A percentile compares a stretch with the other conserved stretches of the same genome.
These are phyloP conservation scores for Acanthosepion pharaonis DNA, from an alignment of 2,888 invertebrate species.

Conservation along the genomic window DNA sequence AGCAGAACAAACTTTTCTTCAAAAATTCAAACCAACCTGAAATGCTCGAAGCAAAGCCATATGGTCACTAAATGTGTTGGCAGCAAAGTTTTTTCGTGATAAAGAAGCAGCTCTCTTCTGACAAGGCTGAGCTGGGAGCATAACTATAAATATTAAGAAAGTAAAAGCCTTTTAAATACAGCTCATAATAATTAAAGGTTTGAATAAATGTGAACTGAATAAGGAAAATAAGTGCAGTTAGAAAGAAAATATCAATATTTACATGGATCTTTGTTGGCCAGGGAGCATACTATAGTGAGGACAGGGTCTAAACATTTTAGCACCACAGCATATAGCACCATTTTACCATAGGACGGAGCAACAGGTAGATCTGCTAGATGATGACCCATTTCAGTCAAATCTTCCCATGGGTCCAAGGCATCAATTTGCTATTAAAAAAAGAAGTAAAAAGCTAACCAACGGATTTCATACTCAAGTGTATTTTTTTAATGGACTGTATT, in stretches of 20 bases:
- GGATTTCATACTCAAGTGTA: background rate
- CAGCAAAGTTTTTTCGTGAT: conserved; percentile 83
- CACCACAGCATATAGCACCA: conserved; percentile 90
- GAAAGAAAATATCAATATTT: conserved; percentile 59
- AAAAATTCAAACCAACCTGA: conserved; percentile 73
- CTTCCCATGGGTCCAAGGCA: conserved; percentile 88
- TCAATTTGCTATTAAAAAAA: conserved; percentile 82
- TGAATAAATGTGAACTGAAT: background rate
- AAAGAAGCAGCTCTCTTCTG: conserved; percentile 79
- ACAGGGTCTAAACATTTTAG: conserved; percentile 94
- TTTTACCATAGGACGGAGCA: conserved; percentile 92
- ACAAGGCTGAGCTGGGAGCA: conserved; percentile 82
- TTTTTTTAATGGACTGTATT: background rate
- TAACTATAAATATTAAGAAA: conserved; percentile 67
- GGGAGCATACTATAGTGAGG: conserved; percentile 89
- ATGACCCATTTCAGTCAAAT: conserved; percentile 89
- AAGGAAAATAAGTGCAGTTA: background rate
- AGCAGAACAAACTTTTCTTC: background rate
- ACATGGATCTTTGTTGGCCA: conserved; percentile 83
- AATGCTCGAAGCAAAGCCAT: conserved; percentile 88
- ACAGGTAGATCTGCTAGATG: conserved; percentile 93
- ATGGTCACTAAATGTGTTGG: conserved; percentile 90
- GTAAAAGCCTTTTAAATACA: background rate
- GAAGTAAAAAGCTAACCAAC: background rate
- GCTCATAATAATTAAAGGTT: background rate